Percentiles rank a stretch among this genome's conserved stretches.
Evolutionary conservation across 2,797 vertebrate species (phyloP).

Genomic region (Halcyon smyrnensis): DNA sequence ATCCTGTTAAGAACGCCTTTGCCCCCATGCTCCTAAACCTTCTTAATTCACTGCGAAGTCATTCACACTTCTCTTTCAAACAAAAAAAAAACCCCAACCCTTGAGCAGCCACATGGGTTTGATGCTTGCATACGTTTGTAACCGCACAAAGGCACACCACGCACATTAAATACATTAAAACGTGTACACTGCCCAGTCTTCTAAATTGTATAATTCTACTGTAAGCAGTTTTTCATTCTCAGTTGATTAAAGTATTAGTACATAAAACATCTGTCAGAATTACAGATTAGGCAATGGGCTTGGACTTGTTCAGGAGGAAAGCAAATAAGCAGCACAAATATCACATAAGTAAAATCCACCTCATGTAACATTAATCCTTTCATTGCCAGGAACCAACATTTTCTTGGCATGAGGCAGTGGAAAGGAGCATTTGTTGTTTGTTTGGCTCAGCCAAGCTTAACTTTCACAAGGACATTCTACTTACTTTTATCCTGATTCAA

Average conservation of each 20-base stretch:
- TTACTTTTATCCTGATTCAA: not conserved
- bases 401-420: not conserved
- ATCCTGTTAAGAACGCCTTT: not conserved
- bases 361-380: conserved; percentile 24
- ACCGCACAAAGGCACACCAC: not conserved
- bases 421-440: not conserved
- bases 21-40: not conserved
- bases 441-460: not conserved
- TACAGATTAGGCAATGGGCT: conserved; percentile 51
- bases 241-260: conserved; percentile 63
- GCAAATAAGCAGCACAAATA: conserved; percentile 42
- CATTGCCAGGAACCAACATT: not conserved
- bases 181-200: not conserved
- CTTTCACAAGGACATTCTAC: not conserved
- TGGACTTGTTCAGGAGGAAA: conserved; percentile 11
- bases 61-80: not conserved
- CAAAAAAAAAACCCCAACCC: not conserved
- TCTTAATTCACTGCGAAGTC: not conserved
- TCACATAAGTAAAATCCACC: not conserved
- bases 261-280: conserved; percentile 65
- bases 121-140: fast-evolving
- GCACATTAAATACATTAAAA: not conserved
- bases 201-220: conserved; percentile 18
- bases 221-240: conserved; percentile 34
- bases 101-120: not conserved